These are phyloP conservation scores for Sturmia bella DNA, from an alignment of 2,888 invertebrate species.

Conservation along the genomic window DNA sequence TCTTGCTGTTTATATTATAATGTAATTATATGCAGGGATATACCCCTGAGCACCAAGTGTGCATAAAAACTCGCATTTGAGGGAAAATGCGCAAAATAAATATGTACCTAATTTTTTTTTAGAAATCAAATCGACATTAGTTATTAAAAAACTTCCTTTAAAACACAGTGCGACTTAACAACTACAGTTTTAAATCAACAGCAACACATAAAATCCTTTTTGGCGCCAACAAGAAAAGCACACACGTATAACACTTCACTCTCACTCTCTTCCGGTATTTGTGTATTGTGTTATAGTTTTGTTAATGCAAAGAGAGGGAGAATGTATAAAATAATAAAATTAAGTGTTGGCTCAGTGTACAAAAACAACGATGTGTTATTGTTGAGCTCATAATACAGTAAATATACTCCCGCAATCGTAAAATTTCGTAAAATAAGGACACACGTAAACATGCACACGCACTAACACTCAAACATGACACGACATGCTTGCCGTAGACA, in stretches of 20 bases:
- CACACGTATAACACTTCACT: slow-evolving; percentile 55
- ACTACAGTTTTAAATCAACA: slow-evolving; percentile 74
- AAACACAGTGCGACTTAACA: too few relatives aligned
- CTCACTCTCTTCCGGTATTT: slow-evolving; percentile 39
- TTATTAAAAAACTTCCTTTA: too few relatives aligned
- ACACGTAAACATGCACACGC: slow-evolving; percentile 38
- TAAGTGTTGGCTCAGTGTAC: slow-evolving; percentile 11
- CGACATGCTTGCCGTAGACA: slow-evolving; percentile 57
- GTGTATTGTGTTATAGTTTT: neutral
- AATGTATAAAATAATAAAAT: slow-evolving; percentile 17
- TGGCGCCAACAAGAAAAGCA: slow-evolving; percentile 76
- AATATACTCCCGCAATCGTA: slow-evolving; percentile 68
- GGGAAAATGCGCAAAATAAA: too few relatives aligned
- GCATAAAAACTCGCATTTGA: too few relatives aligned
- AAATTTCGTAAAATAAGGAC: slow-evolving; percentile 64
- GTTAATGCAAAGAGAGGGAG: neutral
- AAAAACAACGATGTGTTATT: slow-evolving; percentile 34
- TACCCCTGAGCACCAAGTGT: too few relatives aligned
- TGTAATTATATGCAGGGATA: too few relatives aligned
- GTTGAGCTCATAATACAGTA: slow-evolving; percentile 58
- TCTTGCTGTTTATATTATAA: too few relatives aligned
- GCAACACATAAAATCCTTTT: slow-evolving; percentile 68
- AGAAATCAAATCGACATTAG: too few relatives aligned
- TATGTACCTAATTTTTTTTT: too few relatives aligned
- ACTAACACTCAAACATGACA: slow-evolving; percentile 23